phyloP scores from a whole-genome alignment of 2,888 invertebrate species.

The Cyclophora albipunctata region DNA sequence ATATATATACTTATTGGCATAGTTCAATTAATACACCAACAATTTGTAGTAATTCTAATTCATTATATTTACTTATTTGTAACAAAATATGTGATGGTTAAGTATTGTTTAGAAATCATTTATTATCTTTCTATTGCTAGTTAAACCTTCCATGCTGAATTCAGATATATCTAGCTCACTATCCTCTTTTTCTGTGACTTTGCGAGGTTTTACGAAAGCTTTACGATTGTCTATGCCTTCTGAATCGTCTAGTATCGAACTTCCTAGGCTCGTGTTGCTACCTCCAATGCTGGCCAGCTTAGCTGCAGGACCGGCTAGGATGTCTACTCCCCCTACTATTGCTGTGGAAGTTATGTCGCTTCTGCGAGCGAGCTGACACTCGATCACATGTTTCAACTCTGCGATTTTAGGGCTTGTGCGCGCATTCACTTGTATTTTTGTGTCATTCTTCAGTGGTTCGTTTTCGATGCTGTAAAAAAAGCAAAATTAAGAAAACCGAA shows the following conservation, averaged over 20 bases:
- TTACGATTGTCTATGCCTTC: constrained; percentile 42
- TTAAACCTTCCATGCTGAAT: constrained; percentile 51
- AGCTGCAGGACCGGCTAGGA: constrained; percentile 37
- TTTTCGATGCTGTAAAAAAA: constrained; percentile 59
- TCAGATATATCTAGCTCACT: constrained; percentile 66
- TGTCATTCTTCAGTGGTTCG: constrained; percentile 46
- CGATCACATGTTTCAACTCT: constrained; percentile 72
- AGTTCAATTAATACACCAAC: too few relatives aligned
- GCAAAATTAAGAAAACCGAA: background rate
- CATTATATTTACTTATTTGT: too few relatives aligned
- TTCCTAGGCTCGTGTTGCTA: constrained; percentile 66
- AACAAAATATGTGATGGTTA: too few relatives aligned
- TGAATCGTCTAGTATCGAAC: constrained; percentile 63
- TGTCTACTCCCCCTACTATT: constrained; percentile 53
- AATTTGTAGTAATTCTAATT: too few relatives aligned
- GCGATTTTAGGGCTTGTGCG: constrained; percentile 72
- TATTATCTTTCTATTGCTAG: background rate
- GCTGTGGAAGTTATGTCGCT: constrained; percentile 45
- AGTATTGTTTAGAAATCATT: too few relatives aligned
- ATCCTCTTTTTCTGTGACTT: constrained; percentile 45
- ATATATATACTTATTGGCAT: too few relatives aligned
- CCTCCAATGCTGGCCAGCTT: constrained; percentile 51
- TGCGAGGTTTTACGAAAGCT: constrained; percentile 43
- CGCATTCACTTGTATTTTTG: constrained; percentile 58
- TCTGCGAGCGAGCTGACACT: constrained; percentile 67